Percentiles rank a stretch among this genome's conserved stretches.
Evolutionary conservation across 2,888 invertebrate species (phyloP).

Genomic region (Microplitis manilae): DNA sequence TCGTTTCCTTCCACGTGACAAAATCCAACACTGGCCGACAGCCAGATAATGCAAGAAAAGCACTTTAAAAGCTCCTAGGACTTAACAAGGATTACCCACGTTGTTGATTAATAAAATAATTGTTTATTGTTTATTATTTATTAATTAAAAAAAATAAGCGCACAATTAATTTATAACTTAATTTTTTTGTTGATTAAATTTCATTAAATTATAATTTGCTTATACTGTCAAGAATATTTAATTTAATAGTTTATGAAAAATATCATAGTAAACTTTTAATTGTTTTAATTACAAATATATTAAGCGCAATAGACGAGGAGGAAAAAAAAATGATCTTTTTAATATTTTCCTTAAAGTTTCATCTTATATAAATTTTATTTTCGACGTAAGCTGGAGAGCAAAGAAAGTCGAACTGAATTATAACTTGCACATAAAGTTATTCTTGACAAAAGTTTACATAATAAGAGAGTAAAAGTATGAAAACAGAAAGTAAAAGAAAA

Average conservation of each 20-base stretch:
- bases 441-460: background rate
- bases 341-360: background rate
- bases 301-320: background rate
- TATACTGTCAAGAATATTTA: too few species aligned
- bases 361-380: background rate
- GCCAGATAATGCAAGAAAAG: constrained; percentile 47
- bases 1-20: constrained; percentile 18
- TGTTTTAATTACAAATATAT: background rate
- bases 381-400: background rate
- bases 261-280: too few species aligned
- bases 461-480: background rate
- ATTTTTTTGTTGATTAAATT: too few species aligned
- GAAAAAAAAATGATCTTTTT: background rate
- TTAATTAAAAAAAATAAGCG: background rate
- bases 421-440: background rate
- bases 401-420: constrained; percentile 5
- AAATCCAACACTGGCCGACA: constrained; percentile 36
- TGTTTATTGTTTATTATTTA: background rate
- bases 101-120: background rate
- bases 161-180: background rate
- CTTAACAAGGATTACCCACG: constrained; percentile 26
- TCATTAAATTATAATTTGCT: too few species aligned
- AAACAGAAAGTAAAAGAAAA: background rate
- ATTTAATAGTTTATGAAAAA: too few species aligned
- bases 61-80: constrained; percentile 44